A percentile compares a stretch with the other conserved stretches of the same genome.
These are phyloP conservation scores for Umimayanthus chanpuru DNA, from an alignment of 92 coral and sea anemone genomes.

Conservation along the genomic window DNA sequence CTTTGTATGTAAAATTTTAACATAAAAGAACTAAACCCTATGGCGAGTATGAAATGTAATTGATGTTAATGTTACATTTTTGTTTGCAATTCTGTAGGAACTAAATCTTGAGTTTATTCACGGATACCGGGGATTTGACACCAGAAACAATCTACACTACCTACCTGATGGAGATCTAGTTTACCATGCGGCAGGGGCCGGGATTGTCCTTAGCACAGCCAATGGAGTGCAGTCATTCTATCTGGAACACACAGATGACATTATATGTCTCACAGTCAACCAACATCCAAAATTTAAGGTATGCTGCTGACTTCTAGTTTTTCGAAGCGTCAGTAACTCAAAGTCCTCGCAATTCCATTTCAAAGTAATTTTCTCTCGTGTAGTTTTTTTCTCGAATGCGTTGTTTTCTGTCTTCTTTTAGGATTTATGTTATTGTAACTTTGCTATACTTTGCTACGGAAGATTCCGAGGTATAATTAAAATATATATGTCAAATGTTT, in stretches of 20 bases:
- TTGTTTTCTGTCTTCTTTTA: no score
- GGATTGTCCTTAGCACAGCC: slow-evolving; percentile 90
- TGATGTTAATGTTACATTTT: neutral
- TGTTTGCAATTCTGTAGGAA: slow-evolving; percentile 61
- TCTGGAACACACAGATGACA: slow-evolving; percentile 98
- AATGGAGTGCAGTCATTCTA: slow-evolving; percentile 93
- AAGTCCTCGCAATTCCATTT: no score
- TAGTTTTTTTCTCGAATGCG: no score
- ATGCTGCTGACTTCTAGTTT: neutral
- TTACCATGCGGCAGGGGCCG: slow-evolving; percentile 98
- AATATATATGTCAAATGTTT: no score
- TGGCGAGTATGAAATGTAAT: no score
- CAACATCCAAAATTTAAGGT: slow-evolving; percentile 98
- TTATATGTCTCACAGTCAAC: slow-evolving; percentile 88
- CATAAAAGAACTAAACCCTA: no score
- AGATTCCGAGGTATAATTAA: no score
- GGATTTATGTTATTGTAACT: no score
- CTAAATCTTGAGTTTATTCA: slow-evolving; percentile 89
- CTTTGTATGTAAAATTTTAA: no score
- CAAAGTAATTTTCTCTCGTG: no score
- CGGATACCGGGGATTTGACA: slow-evolving; percentile 99
- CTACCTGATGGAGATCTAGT: slow-evolving; percentile 89
- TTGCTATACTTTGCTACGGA: no score
- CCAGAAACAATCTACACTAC: slow-evolving; percentile 94
- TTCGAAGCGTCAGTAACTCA: no score